A percentile compares a stretch with the other conserved stretches of the same genome.
Conservation (phyloP, 2,797 vertebrate genomes). For the Eleutherodactylus coqui region DNA sequence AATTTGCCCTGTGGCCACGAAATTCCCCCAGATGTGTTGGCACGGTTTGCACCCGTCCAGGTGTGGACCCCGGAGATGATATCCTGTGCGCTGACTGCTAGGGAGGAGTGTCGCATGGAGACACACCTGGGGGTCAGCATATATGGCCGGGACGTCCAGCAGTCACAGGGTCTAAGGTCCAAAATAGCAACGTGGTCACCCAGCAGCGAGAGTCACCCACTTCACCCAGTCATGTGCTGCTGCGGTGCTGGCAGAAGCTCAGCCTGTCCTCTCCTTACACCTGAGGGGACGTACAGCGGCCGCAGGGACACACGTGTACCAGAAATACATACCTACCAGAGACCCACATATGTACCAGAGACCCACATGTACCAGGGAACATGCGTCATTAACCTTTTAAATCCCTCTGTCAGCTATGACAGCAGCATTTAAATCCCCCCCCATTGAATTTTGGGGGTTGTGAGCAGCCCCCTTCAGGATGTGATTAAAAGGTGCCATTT, state of each 20-base stretch:
- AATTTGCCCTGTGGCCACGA: neutral
- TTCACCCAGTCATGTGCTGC: slow-evolving; percentile 1
- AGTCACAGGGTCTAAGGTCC: neutral
- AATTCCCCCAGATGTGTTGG: neutral
- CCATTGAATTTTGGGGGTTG: too few species aligned
- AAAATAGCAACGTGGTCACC: neutral
- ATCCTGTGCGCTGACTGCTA: neutral
- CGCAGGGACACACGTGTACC: neutral
- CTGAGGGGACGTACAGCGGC: neutral
- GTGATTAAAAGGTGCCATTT: too few species aligned
- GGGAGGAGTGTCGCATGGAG: neutral
- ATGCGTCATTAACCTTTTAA: too few species aligned
- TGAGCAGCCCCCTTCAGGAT: too few species aligned
- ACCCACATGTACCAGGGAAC: too few species aligned
- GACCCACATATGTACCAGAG: too few species aligned
- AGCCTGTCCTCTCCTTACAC: neutral
- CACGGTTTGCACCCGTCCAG: neutral
- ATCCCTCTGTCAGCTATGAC: too few species aligned
- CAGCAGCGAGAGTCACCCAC: neutral
- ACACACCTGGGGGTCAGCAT: neutral
- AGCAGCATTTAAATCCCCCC: too few species aligned
- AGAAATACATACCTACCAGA: neutral
- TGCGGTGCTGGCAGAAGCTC: neutral
- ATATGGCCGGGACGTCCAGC: neutral
- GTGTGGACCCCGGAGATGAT: neutral